Evolutionary conservation across 2,888 invertebrate genomes (phyloP), one percentile per base, ranked within the genome.

Genomic region (Hofmannophila pseudospretella): DNA sequence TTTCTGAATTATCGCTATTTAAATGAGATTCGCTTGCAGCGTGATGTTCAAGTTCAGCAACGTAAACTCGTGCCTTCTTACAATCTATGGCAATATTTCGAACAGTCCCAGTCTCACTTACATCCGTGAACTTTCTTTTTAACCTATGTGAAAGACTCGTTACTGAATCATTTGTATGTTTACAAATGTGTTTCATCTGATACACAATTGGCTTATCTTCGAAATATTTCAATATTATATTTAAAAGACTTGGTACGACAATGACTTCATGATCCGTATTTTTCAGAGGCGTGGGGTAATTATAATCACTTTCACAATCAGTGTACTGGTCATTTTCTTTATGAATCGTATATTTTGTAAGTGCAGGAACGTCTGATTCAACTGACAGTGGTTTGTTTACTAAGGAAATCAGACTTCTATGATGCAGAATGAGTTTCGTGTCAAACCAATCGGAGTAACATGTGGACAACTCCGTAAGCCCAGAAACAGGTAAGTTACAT

Each of bases 361-460:
- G n/a, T 2, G 8, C 22, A n/a, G n/a, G 3, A 4, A 4, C 23
- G 2, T 23, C 23, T n/a, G n/a, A n/a, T 23, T 23, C n/a, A n/a
- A 23, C n/a, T 8, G 23, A 23, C 23, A 23, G 23, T n/a, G 23
- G 23, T 23, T n/a, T 16, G 5, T 5, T 16, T 16, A 5, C 3
- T 3, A 16, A 5, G 16, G 3, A 3, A 16, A 16, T 16, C 16
- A 3, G 16, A 28, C 5, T 28, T 28, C 11, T 11, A 10, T 7
- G 13, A 12, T 22, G 10, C 8, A 32, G 12, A 22, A 8, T 32
- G 3, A 34, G 35, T 42, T 58, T 58, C 11, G 54, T 50, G 19
- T 39, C 30, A 32, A 30, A 33, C 59, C 56, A 58, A 26, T 58
- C 58, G 4, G 56, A 45, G 7, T 47, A 22, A 41, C 54, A 58